Evolutionary conservation across 1,140 invertebrate species (phyloP), one percentile per base, ranked within the genome.

Genomic region (Microvelia longipes): DNA sequence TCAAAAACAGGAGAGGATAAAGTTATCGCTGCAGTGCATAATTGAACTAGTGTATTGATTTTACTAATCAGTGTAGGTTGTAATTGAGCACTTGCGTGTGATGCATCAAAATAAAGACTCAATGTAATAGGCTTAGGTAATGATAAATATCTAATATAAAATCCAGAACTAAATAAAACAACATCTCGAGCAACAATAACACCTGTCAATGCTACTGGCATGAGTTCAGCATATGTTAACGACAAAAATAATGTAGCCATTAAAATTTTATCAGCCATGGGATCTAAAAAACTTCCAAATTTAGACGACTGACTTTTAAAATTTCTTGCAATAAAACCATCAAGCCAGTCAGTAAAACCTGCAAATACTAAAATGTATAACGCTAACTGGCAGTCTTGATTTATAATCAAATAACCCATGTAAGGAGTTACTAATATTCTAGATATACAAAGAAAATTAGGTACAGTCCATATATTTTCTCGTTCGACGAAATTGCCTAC

Each of bases 221-320:
- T 90, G 15, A 97, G 79, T 66, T 88, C 86, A 69, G 88, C 87
- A 81, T 88, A 90, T 13, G 94, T 93, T 28, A 98, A 81, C 0
- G 92, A 88, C 28, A 97, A 77, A 77, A 95, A 95, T 35, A 98
- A 80, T 15, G 91, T 92, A 14, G 87, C 91, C 72, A 98, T 88
- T 2, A 98, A 82, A 24, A 98, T 82, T 83, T 98, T 98, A 79
- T 98, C 96, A n/a, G 96, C 96, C 80, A 96, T 85, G 14, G 96
- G 96, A 81, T 98, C 96, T n/a, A 98, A 77, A 78, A 96, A 95
- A 73, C 92, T 94, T 5, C 96, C 96, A 73, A 96, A 85, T 77
- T 91, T 92, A 28, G 94, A 93, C 19, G 90, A 88, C 79, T 98
- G 96, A 67, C 88, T 90, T 67, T 87, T 85, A 86, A 93, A 97